Base-by-base conservation (phyloP, 2,888 invertebrate species). In the Kryphioiulus occultus region DNA sequence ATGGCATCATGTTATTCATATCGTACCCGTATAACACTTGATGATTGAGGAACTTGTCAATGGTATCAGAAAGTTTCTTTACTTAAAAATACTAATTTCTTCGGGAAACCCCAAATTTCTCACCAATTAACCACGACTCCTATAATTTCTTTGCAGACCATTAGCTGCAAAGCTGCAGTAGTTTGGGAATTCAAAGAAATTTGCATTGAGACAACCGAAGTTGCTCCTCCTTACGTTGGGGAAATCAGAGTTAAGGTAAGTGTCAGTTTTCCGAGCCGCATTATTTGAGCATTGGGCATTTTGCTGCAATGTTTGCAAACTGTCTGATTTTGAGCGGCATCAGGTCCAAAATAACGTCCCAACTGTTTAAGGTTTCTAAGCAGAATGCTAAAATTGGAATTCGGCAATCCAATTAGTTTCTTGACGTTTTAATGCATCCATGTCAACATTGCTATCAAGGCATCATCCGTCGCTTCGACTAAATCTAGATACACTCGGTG, bases 141-240 rank as follows among this genome's bases (percentile, higher is more conserved):
- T 2, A 19, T 5, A 53, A 4, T 53, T 53, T n/a, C 53, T 53
- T 83, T 83, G 2, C 83, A 96, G 95, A 94, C 95, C 85, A 99
- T 99, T 90, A 95, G 94, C 91, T 99, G 99, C 92, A 94, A 94
- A 91, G 99, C 99, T 32, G 99, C 99, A 0, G 97, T 99, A 26
- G 99, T 99, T 5, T 99, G 99, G 99, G 96, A 95, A 90, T 95
- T 97, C 87, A 98, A 98, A 90, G 94, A 97, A 91, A 93, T 99
- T 39, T 94, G 94, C 0, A 94, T 99, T 86, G 99, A 99, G 93
- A 96, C 95, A 87, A 94, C 99, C 88, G 85, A 87, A 87, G 89
- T 89, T 30, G 84, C 85, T 30, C 89, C 89, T 42, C 89, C 89
- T n/a, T 47, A 87, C 44, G 35, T 59, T 26, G 88, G 86, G 19